A percentile compares a stretch with the other conserved stretches of the same genome.
phyloP scores from a whole-genome alignment of 2,888 invertebrate genomes.

The Lasiommata megera region DNA sequence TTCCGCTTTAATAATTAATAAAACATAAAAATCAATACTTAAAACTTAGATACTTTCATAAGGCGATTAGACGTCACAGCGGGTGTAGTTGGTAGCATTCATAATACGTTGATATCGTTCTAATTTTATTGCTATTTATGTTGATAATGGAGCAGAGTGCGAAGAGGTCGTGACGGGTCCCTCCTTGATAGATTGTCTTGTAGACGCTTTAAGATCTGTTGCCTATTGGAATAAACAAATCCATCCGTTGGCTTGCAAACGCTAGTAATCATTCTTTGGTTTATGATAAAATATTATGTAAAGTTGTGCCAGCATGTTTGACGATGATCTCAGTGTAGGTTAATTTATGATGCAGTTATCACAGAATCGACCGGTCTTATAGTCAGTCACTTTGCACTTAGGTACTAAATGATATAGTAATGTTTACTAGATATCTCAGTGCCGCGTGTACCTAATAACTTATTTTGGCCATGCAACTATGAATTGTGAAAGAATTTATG shows the following conservation, averaged over 20 bases:
- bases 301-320: too few relatives aligned
- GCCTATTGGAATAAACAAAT: conserved; percentile 2
- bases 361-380: not conserved
- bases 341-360: not conserved
- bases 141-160: not conserved
- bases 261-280: not conserved
- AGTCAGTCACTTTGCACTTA: too few relatives aligned
- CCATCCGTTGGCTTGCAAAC: too few relatives aligned
- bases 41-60: not conserved
- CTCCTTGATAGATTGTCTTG: conserved; percentile 33
- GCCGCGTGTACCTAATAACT: too few relatives aligned
- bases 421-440: too few relatives aligned
- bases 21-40: not conserved
- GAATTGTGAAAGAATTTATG: too few relatives aligned
- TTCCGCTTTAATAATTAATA: not conserved
- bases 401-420: too few relatives aligned
- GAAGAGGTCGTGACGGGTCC: conserved; percentile 7
- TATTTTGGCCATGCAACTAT: too few relatives aligned
- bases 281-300: too few relatives aligned
- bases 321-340: not conserved
- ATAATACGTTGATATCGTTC: not conserved
- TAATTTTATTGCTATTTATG: not conserved
- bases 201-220: not conserved
- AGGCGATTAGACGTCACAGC: not conserved
- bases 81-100: not conserved